Evolutionary conservation across 2,888 invertebrate species (phyloP), one percentile per base, ranked within the genome.

Genomic region (Mythimna ferrago): DNA sequence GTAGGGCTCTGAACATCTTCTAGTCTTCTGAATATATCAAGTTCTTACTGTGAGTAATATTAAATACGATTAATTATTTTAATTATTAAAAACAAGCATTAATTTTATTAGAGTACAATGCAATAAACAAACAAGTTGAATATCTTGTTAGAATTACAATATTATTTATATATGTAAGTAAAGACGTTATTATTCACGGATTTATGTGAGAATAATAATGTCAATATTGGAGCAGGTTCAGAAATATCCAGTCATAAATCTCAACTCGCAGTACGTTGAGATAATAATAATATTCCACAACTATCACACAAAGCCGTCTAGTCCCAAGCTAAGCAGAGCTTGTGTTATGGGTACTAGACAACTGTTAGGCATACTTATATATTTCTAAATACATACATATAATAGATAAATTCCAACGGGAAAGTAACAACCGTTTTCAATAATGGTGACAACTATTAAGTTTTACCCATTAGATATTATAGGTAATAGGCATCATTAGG

Each of bases 221-320:
- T 80, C 74, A 80, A 71, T 83, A 78, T 73, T 71, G 51, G 44
- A 71, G 56, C 72, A 75, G 69, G 73, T 73, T 65, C 73, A 48
- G 38, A 58, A 72, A 73, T 71, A 81, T 78, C 69, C 66, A 14
- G 68, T 58, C 66, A 83, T 82, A 83, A 82, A 82, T 83, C 68
- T 83, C 72, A 60, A 67, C 77, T 65, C 61, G 74, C 71, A 80
- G 70, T 70, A 19, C 53, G 58, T 21, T 60, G 68, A 14, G 41
- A 77, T n/a, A n/a, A n/a, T n/a, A n/a, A n/a, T n/a, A n/a, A n/a
- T n/a, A n/a, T n/a, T n/a, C n/a, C n/a, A n/a, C n/a, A n/a, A n/a
- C n/a, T n/a, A n/a, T n/a, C n/a, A n/a, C n/a, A n/a, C n/a, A n/a
- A n/a, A n/a, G n/a, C n/a, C n/a, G n/a, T n/a, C n/a, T n/a, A n/a